Conservation (phyloP, 2,888 invertebrate species). For the Rotaria sp. region DNA sequence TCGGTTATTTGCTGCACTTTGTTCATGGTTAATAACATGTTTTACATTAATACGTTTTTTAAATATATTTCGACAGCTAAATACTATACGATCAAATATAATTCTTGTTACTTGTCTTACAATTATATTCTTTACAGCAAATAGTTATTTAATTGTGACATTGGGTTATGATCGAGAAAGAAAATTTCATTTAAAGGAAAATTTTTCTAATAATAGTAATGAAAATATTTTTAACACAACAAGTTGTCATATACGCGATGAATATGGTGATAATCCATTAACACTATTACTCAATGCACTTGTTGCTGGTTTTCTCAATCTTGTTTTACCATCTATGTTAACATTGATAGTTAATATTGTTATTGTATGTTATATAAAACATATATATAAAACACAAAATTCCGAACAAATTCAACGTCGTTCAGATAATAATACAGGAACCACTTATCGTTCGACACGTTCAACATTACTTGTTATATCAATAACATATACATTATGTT, state of each 20-base stretch:
- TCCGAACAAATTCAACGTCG: not conserved
- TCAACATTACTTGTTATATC: not conserved
- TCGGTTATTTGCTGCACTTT: slow-evolving; percentile 5
- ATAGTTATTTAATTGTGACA: not conserved
- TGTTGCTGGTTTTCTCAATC: not conserved
- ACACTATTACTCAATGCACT: not conserved
- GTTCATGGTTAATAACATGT: not conserved
- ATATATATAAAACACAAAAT: not conserved
- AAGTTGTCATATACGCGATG: not conserved
- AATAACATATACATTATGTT: slow-evolving; percentile 12
- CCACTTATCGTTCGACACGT: not conserved
- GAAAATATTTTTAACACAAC: not conserved
- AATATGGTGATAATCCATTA: not conserved
- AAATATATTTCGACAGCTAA: not conserved
- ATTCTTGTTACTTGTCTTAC: not conserved
- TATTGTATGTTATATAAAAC: not conserved
- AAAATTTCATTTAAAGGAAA: not conserved
- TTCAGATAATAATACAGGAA: not conserved
- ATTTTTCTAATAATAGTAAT: not conserved
- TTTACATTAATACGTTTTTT: not conserved
- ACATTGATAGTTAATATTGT: not conserved
- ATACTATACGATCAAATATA: not conserved
- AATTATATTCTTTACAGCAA: not conserved
- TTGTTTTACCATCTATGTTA: not conserved
- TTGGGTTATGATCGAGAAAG: not conserved